Conservation (phyloP, 2,888 invertebrate species). For the Dorcus hopei region DNA sequence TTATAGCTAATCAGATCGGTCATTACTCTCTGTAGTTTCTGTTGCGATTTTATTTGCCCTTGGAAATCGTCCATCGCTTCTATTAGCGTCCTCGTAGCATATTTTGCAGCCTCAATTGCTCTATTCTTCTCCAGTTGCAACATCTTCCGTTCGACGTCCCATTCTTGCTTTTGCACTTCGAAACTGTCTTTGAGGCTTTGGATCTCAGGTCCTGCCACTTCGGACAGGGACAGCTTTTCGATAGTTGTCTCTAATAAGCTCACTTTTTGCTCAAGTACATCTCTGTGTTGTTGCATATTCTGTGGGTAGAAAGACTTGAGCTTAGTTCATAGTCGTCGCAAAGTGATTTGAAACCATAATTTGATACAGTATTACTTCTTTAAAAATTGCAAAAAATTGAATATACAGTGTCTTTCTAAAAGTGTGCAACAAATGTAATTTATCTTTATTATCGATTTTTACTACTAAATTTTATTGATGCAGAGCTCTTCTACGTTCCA, state of each 20-base stretch:
- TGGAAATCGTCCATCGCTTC: slow-evolving; percentile 43
- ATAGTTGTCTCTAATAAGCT: slow-evolving; percentile 8
- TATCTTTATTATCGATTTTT: too few species aligned
- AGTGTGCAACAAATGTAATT: too few species aligned
- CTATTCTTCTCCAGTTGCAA: slow-evolving; percentile 33
- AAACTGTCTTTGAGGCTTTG: not conserved
- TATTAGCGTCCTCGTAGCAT: slow-evolving; percentile 40
- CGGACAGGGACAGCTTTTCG: not conserved
- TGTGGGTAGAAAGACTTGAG: not conserved
- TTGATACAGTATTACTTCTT: not conserved
- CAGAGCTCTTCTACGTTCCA: too few species aligned
- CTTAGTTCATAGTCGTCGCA: not conserved
- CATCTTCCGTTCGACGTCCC: slow-evolving; percentile 15
- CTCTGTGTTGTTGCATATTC: slow-evolving; percentile 13
- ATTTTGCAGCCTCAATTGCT: slow-evolving; percentile 40
- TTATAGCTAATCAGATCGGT: slow-evolving; percentile 30
- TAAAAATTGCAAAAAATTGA: not conserved
- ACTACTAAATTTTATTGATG: too few species aligned
- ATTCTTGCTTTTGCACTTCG: slow-evolving; percentile 7
- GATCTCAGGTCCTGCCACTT: not conserved
- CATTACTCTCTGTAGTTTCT: slow-evolving; percentile 36
- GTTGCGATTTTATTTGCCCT: slow-evolving; percentile 37
- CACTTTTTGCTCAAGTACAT: slow-evolving; percentile 8
- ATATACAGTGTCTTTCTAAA: too few species aligned
- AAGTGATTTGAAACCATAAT: not conserved